Conservation (phyloP, 2,888 invertebrate species). For the Lycophotia porphyrea region DNA sequence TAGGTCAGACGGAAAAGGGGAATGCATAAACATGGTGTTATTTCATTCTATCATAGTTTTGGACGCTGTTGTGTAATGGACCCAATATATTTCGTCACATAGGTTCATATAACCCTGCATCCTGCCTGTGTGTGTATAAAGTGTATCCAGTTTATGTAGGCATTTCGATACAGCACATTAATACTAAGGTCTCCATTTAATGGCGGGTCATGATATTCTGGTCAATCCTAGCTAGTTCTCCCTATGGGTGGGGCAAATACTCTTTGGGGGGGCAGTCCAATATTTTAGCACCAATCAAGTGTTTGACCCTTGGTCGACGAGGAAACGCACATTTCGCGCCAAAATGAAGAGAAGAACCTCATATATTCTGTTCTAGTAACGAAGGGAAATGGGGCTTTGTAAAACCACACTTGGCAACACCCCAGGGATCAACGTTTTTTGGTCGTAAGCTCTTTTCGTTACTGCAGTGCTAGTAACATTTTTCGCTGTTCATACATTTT, state of each 20-base stretch:
- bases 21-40: neutral
- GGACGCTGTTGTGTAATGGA: neutral
- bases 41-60: neutral
- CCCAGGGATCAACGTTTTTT: neutral
- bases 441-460: neutral
- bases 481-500: neutral
- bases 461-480: conserved; percentile 9
- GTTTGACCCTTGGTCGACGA: neutral
- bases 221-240: neutral
- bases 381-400: neutral
- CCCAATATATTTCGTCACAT: neutral
- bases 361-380: neutral
- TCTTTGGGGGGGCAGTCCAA: neutral
- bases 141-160: neutral
- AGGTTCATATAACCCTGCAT: neutral
- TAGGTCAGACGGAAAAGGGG: neutral
- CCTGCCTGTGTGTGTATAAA: neutral
- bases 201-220: neutral
- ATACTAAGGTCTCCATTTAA: neutral
- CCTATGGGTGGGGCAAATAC: neutral
- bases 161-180: neutral
- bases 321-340: neutral
- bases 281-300: neutral
- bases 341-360: neutral
- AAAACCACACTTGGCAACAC: neutral